phyloP scores from a whole-genome alignment of 2,113 vertebrate genomes.

The Empidonax alnorum region DNA sequence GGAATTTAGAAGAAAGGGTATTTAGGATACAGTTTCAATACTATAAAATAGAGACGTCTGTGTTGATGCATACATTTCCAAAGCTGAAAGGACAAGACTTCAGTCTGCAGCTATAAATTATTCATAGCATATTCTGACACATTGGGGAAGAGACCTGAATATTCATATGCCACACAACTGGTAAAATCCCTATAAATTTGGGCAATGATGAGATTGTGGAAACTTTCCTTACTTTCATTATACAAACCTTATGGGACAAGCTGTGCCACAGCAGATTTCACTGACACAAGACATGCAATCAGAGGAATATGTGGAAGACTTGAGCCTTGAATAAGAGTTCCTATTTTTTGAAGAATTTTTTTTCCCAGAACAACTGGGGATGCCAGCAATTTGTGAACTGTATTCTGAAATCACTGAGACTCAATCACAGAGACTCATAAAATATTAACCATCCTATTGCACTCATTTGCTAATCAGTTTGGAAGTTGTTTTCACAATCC shows the following conservation, averaged over 20 bases:
- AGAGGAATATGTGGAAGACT: not conserved
- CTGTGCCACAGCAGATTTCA: constrained; percentile 26
- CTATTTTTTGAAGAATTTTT: not conserved
- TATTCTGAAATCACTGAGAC: not conserved
- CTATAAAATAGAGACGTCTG: constrained; percentile 45
- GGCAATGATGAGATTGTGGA: constrained; percentile 25
- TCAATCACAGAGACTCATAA: not conserved
- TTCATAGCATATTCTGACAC: constrained; percentile 70
- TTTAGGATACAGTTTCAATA: constrained; percentile 42
- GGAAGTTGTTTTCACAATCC: not conserved
- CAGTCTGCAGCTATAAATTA: constrained; percentile 71
- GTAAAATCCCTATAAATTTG: constrained; percentile 59
- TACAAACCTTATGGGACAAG: constrained; percentile 12
- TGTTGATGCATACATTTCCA: constrained; percentile 62
- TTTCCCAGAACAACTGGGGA: not conserved
- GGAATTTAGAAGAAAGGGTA: constrained; percentile 19
- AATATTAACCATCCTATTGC: not conserved
- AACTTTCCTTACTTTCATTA: constrained; percentile 53
- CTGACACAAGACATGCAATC: not conserved
- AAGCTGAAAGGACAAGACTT: constrained; percentile 64
- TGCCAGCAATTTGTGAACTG: not conserved
- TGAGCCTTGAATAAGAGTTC: not conserved
- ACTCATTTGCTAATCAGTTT: not conserved
- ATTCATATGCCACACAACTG: constrained; percentile 65
- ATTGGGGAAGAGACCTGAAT: constrained; percentile 66